phyloP scores from a whole-genome alignment of 2,113 vertebrate genomes.

The Brienomyrus brachyistius region DNA sequence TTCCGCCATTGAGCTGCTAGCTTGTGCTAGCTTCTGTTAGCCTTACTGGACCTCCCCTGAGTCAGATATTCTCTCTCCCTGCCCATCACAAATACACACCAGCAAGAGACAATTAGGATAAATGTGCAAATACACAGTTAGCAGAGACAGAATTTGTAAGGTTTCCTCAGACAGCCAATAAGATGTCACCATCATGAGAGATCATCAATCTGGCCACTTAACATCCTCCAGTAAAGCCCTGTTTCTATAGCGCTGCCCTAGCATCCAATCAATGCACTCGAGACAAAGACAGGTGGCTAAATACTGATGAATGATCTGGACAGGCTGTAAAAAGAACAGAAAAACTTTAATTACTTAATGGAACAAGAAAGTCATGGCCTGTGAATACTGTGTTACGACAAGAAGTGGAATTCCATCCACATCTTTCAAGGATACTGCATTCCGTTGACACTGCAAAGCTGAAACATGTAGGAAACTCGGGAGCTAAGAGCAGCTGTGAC shows the following conservation, averaged over 20 bases:
- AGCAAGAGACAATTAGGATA: not conserved
- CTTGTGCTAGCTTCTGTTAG: not conserved
- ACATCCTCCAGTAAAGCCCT: not conserved
- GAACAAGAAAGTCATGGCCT: conserved; percentile 26
- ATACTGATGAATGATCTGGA: not conserved
- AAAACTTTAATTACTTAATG: conserved; percentile 35
- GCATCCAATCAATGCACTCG: not conserved
- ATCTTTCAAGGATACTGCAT: not conserved
- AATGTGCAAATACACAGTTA: not conserved
- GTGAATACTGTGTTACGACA: conserved; percentile 33
- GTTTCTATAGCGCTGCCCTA: not conserved
- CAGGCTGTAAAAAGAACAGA: not conserved
- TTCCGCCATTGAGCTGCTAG: not conserved
- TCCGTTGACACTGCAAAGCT: conserved; percentile 38
- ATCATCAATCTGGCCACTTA: not conserved
- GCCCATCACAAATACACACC: not conserved
- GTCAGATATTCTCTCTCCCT: not conserved
- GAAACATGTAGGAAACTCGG: conserved; percentile 30
- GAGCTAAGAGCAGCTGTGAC: conserved; percentile 29
- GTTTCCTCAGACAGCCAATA: not conserved
- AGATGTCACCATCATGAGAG: not conserved
- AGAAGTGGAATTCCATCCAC: conserved; percentile 34
- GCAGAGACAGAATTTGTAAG: not conserved
- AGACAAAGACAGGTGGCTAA: not conserved
- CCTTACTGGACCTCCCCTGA: not conserved